Base-by-base conservation (phyloP, 2,888 invertebrate genomes). In the Lithophane socia region DNA sequence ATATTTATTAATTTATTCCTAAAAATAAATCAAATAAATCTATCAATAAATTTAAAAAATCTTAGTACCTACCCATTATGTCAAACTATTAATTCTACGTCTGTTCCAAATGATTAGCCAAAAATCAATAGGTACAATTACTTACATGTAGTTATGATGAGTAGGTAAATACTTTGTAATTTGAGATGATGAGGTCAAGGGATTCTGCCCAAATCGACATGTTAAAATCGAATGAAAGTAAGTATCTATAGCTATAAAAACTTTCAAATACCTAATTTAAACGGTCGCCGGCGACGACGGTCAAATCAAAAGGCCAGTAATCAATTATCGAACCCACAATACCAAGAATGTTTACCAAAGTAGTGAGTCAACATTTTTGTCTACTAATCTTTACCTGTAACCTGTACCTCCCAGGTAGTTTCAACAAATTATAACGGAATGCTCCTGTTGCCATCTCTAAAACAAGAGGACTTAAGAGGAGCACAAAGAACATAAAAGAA, bases 321-420 rank as follows among this genome's bases (percentile, higher is more conserved):
- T 37, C 73, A 64, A 73, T 77, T 73, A 73, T 21, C 63, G 56
- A 67, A 70, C 68, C 64, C 66, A 75, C 56, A 76, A 79, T 78
- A 74, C 77, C 75, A 86, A 73, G 79, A 87, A 88, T 82, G 75
- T 80, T 67, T 60, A 73, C 77, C 49, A 58, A 76, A 73, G 56
- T 75, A 67, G 72, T 87, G 87, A 87, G 75, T 88, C 86, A 87
- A 85, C 86, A 76, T 79, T 76, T 78, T 76, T 77, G 75, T 75
- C 85, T 82, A 77, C 69, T 65, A 76, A 64, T 73, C 63, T 68
- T 80, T 87, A 88, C 87, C 87, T 87, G 87, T 74, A 67, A 16
- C 29, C 29, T 60, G 60, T 29, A 60, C 73, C 74, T 75, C 79
- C 60, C 81, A 87, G 86, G 81, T 87, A 87, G 79, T 72, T 68